Base-by-base conservation (phyloP, 2,888 invertebrate genomes). In the Liodrosophila aerea region DNA sequence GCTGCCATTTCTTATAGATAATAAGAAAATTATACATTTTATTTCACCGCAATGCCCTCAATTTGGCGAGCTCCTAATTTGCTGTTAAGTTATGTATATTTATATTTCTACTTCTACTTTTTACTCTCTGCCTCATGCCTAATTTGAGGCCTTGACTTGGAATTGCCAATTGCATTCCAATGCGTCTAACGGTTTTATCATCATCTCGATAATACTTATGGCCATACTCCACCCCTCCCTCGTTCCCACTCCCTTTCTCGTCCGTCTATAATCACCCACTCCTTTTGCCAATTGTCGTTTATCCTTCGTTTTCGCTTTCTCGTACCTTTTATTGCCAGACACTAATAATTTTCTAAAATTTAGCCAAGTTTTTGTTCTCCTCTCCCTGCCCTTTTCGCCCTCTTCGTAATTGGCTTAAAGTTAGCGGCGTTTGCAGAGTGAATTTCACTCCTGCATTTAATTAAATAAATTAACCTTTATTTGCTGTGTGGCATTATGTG, bases 11-110 rank as follows among this genome's bases (percentile, higher is more conserved):
- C 69, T 67, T 76, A 66, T 80, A 85, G 83, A 83, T 83, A 83
- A 83, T 83, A 83, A 85, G 83, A 83, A 83, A 83, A 83, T 83
- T 83, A 83, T 83, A 83, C 85, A 83, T 83, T 80, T 83, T 83
- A 83, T 85, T 72, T 66, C 39, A 47, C 84, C 76, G 87, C 86
- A 87, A 75, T 87, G 86, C 74, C 83, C 81, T 60, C 76, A 78
- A 85, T 85, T 84, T 82, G 46, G 50, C 63, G 30, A 18, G 13
- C 11, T 75, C 82, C 80, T 76, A 84, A 87, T 86, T 86, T 85
- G 59, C 67, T 68, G 65, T 67, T 76, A 82, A 77, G 77, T 83
- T 85, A n/a, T n/a, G n/a, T n/a, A n/a, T n/a, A n/a, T 76, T 85
- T 85, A 82, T n/a, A 1, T 18, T 18, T 18, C 34, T 11, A n/a